These are phyloP conservation scores for Clistopyga incitator DNA, from an alignment of 2,888 invertebrate species.

Conservation along the genomic window DNA sequence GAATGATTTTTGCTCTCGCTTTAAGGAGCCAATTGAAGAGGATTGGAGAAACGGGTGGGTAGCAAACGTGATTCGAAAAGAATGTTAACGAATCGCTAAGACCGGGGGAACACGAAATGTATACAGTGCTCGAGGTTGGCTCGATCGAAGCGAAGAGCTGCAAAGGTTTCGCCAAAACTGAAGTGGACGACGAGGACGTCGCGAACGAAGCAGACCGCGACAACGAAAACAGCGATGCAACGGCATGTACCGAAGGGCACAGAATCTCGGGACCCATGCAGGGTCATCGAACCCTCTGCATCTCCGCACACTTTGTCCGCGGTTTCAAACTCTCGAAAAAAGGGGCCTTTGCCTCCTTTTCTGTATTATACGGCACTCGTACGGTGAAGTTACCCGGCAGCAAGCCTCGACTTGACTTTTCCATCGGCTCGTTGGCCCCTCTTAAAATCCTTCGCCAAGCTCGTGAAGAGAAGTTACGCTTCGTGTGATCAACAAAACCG, in stretches of 20 bases:
- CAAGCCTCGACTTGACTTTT: conserved; percentile 6
- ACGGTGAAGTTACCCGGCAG: conserved; percentile 11
- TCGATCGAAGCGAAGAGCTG: conserved; percentile 33
- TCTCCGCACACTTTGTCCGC: conserved; percentile 7
- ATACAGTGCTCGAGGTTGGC: conserved; percentile 53
- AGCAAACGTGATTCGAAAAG: conserved; percentile 74
- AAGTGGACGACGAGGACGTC: conserved; percentile 25
- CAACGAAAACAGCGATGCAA: conserved; percentile 42
- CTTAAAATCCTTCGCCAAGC: conserved; percentile 6
- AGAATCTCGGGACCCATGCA: conserved; percentile 44
- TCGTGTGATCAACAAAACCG: background rate
- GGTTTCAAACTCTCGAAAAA: conserved; percentile 26
- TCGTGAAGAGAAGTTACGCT: conserved; percentile 17
- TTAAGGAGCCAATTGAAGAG: conserved; percentile 28
- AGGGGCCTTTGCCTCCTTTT: conserved; percentile 37
- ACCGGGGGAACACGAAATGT: conserved; percentile 74
- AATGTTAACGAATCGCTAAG: conserved; percentile 81
- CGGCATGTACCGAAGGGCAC: conserved; percentile 35
- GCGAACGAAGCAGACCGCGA: conserved; percentile 25
- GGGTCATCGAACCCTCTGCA: conserved; percentile 56
- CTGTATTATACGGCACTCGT: conserved; percentile 32
- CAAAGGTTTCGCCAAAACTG: conserved; percentile 36
- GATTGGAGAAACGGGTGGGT: conserved; percentile 32
- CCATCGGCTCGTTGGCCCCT: conserved; percentile 14
- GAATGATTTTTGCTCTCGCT: conserved; percentile 35